Base-by-base conservation (phyloP, 2,797 vertebrate genomes). In the Mergus octosetaceus region DNA sequence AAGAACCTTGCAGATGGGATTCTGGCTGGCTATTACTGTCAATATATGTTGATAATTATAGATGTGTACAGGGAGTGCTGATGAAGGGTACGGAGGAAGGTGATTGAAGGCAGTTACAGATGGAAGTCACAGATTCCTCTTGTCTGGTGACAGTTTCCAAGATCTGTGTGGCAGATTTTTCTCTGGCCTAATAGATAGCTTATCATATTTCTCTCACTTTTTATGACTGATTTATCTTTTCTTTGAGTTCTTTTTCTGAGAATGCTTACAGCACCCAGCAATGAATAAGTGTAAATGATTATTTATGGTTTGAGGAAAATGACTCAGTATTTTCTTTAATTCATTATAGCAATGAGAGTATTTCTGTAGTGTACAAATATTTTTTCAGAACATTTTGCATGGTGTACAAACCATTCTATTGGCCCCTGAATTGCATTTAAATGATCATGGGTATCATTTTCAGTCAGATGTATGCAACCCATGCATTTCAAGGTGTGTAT, bases 41-140 rank as follows among this genome's bases (percentile, higher is more conserved):
- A 72, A 2, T 65, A 3, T 53, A 16, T 65, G 84, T 61, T 96
- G 90, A 77, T 95, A 93, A 94, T 93, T 94, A 69, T 45, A 66
- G 32, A 71, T 93, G 78, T 76, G 88, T 57, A 66, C 10, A 6
- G 84, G 81, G 90, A 94, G 49, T 74, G 85, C 49, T 92, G 94
- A 58, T 80, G 95, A 82, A 93, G 84, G 91, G 30, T 93, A 61
- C 58, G 69, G 81, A 94, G 84, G 77, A 93, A 93, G 84, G 74
- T 96, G 95, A 90, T 90, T 95, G 95, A 94, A 96, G 75, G 89
- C 78, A 78, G 71, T 93, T 95, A 78, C 86, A 96, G 96, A 94
- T 91, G 84, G 93, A 94, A 96, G 88, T 89, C 90, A 80, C 92
- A 93, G 88, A 94, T 96, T 91, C 91, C 62, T 95, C 88, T 92